phyloP scores from a whole-genome alignment of 2,888 invertebrate genomes.

The Drosophila nr. medialis region DNA sequence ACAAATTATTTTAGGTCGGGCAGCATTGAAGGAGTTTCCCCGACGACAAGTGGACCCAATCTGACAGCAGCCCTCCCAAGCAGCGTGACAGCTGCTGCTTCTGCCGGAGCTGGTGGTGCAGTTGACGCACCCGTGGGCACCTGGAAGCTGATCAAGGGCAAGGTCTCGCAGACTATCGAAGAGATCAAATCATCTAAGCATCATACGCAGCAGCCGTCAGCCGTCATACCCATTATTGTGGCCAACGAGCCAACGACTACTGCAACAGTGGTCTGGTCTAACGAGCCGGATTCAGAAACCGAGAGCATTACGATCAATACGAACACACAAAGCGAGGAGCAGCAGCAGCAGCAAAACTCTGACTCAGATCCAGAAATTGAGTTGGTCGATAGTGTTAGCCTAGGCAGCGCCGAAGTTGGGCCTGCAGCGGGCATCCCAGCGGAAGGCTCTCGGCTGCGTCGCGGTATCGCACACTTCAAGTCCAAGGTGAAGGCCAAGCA shows the following conservation, averaged over 20 bases:
- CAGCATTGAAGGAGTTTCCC: constrained; percentile 82
- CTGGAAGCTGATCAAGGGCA: constrained; percentile 84
- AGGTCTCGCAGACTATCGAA: constrained; percentile 84
- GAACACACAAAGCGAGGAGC: constrained; percentile 79
- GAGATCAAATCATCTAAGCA: constrained; percentile 84
- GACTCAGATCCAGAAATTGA: constrained; percentile 83
- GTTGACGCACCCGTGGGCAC: constrained; percentile 79
- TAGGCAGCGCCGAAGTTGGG: constrained; percentile 52
- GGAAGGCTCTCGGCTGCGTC: constrained; percentile 80
- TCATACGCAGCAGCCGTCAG: constrained; percentile 46
- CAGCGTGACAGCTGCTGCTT: constrained; percentile 52
- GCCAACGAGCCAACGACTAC: constrained; percentile 52
- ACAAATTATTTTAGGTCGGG: constrained; percentile 75
- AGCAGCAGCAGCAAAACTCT: constrained; percentile 61
- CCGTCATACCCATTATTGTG: constrained; percentile 65
- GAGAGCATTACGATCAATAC: constrained; percentile 80
- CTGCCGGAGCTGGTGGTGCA: constrained; percentile 7
- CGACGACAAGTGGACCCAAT: constrained; percentile 75
- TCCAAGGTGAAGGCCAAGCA: constrained; percentile 82
- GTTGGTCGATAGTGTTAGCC: constrained; percentile 67
- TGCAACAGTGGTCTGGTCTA: constrained; percentile 54
- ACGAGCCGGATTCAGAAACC: constrained; percentile 82
- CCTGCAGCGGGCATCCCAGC: constrained; percentile 37
- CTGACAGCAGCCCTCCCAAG: constrained; percentile 73
- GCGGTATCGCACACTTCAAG: constrained; percentile 81